Evolutionary conservation across 2,888 invertebrate genomes (phyloP).

Genomic region (Tipula helvola): DNA sequence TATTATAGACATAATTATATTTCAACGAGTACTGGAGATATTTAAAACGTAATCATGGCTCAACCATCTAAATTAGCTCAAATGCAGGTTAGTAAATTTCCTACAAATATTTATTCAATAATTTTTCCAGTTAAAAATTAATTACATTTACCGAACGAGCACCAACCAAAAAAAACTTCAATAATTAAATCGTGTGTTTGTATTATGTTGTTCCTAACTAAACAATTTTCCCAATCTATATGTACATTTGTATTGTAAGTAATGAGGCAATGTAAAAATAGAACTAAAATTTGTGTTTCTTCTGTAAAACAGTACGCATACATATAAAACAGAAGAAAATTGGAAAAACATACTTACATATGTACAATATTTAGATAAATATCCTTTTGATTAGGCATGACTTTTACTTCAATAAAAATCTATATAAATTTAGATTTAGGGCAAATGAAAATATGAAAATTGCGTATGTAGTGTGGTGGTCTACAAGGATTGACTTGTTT

Average conservation of each 20-base stretch:
- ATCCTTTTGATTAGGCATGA: not conserved
- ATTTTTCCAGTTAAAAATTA: not conserved
- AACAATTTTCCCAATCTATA: not conserved
- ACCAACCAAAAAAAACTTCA: not conserved
- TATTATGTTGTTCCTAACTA: not conserved
- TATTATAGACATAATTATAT: not conserved
- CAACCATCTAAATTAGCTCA: conserved; percentile 5
- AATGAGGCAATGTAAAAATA: not conserved
- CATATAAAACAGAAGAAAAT: not conserved
- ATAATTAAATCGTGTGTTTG: not conserved
- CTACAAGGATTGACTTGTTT: not conserved
- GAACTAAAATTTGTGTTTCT: not conserved
- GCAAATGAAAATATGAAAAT: not conserved
- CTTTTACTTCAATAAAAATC: not conserved
- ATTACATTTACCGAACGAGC: not conserved
- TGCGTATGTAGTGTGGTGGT: not conserved
- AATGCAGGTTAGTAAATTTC: not conserved
- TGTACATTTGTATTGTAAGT: not conserved
- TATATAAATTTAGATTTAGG: not conserved
- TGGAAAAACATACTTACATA: not conserved
- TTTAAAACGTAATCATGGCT: not conserved
- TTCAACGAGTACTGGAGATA: not conserved
- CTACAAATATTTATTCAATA: not conserved
- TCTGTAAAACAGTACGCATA: not conserved
- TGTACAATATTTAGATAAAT: not conserved